Base-by-base conservation (phyloP, 2,888 invertebrate species). In the Pharmacophagus antenor region DNA sequence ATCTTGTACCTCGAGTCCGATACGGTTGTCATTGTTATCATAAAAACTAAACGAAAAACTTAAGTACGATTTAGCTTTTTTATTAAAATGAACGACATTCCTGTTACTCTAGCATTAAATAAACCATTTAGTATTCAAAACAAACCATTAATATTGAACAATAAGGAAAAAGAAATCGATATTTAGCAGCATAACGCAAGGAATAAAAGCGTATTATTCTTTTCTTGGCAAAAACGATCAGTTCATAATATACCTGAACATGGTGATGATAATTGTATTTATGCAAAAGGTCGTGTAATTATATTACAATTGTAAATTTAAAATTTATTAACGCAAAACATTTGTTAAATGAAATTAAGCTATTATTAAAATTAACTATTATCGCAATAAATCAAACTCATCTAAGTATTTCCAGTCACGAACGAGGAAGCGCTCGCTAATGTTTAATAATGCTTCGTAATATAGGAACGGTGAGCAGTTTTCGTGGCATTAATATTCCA, bases 401-500 rank as follows among this genome's bases (percentile, higher is more conserved):
- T 31, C 21, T n/a, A 47, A 20, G 31, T 55, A 37, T 47, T 46
- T 22, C 46, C 27, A 53, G 20, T 31, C 12, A 42, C 48, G 17
- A 23, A 56, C 23, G 31, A 47, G 56, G 48, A 48, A 56, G 27
- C 48, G 23, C 37, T 25, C 17, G 22, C 7, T 20, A 10, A 50
- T 18, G 25, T 41, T 49, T 22, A 41, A 20, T 56, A 56, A 48
- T 31, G 18, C 44, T n/a, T 10, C 18, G 23, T 25, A 49, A 56
- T 37, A 49, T 49, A 49, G 47, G 20, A 50, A 50, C 15, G 15
- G 37, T 20, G 20, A 50, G 50, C 50, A 8, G 25, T 27, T 49
- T 48, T 56, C 18, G 12, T 4, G 12, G 25, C 37, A 49, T 56
- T 48, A 56, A 56, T 56, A 48, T 56, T 56, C 49, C 48, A 56